Base-by-base conservation (phyloP, 2,888 invertebrate species). In the Drosophila falleni region DNA sequence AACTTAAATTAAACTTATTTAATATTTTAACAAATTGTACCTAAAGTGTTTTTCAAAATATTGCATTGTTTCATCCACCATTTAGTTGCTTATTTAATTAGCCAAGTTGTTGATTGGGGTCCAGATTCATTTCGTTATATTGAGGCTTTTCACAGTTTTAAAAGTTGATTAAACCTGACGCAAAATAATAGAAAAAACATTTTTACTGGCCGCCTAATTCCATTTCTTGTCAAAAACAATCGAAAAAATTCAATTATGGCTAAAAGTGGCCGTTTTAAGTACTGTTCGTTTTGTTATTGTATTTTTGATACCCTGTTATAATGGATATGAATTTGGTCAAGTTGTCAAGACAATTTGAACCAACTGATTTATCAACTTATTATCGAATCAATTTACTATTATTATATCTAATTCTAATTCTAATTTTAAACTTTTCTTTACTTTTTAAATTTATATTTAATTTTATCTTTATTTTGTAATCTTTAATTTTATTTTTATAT, bases 221-320 rank as follows among this genome's bases (percentile, higher is more conserved):
- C 61, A 68, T 68, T 74, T 47, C 60, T 74, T 51, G 78, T 37
- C 49, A 47, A 39, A 61, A 71, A 72, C 88, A 83, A 81, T 85
- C 78, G 59, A 75, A 76, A 80, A 71, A 88, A 87, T 82, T 85
- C 66, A 79, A 85, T 84, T 81, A 82, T 54, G 59, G 51, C 54
- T 55, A 62, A 66, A 70, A 61, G 68, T 44, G 58, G 54, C 39
- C 56, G 33, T 39, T 46, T 56, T 44, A 13, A 19, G 31, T 9
- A 9, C 1, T 4, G 9, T 8, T 65, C 23, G 23, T 16, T 53
- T 33, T 19, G 29, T 3, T 33, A 10, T 51, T 39, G 29, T 19
- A 16, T 8, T n/a, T 13, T 26, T 35, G 8, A 44, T 62, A 62
- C 19, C 46, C 62, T 62, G 10, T 26, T 16, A 16, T 26, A 10